Evolutionary conservation across 2,888 invertebrate genomes (phyloP).

Genomic region (Liodrosophila aerea): DNA sequence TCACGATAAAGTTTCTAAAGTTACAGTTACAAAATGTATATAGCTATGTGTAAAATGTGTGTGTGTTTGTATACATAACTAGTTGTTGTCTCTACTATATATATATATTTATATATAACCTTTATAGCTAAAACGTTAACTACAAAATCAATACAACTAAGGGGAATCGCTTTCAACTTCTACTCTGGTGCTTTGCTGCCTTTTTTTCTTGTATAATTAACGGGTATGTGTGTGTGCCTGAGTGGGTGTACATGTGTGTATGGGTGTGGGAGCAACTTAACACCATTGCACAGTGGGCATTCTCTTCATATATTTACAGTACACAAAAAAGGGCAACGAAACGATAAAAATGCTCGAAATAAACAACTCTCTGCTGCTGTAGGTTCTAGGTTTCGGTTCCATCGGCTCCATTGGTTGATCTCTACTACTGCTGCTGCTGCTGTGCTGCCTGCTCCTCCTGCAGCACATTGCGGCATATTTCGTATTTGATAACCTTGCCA

Average conservation of each 20-base stretch:
- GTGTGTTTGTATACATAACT: slow-evolving; percentile 27
- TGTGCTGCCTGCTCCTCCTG: slow-evolving; percentile 71
- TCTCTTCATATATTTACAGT: slow-evolving; percentile 46
- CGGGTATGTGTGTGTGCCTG: slow-evolving; percentile 31
- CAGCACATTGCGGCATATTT: slow-evolving; percentile 71
- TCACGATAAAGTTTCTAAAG: slow-evolving; percentile 64
- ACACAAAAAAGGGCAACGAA: slow-evolving; percentile 32
- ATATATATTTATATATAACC: slow-evolving; percentile 50
- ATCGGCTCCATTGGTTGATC: not conserved
- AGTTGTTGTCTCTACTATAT: too few species aligned
- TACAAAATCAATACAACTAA: slow-evolving; percentile 60
- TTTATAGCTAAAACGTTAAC: slow-evolving; percentile 56
- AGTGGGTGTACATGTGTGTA: slow-evolving; percentile 50
- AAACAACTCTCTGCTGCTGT: slow-evolving; percentile 2
- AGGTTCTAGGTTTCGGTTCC: not conserved
- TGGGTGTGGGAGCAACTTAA: slow-evolving; percentile 36
- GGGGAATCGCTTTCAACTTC: slow-evolving; percentile 64
- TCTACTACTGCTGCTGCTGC: slow-evolving; percentile 50
- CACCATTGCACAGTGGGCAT: slow-evolving; percentile 48
- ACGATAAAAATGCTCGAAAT: slow-evolving; percentile 33
- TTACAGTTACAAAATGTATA: slow-evolving; percentile 40
- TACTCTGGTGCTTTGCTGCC: slow-evolving; percentile 17
- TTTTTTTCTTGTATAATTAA: slow-evolving; percentile 11
- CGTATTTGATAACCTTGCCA: slow-evolving; percentile 76
- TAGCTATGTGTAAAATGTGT: slow-evolving; percentile 25